Evolutionary conservation across 2,797 vertebrate genomes (phyloP).

Genomic region (Arremon brunneinucha): DNA sequence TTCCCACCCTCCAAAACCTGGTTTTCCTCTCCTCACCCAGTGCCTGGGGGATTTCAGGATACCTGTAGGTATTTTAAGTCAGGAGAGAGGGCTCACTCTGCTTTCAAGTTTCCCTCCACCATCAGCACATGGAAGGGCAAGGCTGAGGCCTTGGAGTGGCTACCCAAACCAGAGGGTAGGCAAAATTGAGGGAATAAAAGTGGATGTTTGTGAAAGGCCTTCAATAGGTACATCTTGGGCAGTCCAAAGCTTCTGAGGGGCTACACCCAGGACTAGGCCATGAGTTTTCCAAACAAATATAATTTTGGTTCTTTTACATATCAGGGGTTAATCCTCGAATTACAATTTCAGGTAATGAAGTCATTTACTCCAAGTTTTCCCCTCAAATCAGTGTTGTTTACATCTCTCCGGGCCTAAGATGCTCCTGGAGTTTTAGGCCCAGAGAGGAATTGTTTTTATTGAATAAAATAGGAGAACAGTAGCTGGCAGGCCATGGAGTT

Average conservation of each 20-base stretch:
- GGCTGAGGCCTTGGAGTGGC: no score
- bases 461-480: not conserved
- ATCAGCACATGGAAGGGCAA: fast-evolving
- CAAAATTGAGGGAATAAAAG: not conserved
- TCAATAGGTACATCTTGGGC: not conserved
- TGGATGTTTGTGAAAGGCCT: not conserved
- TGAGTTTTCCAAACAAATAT: not conserved
- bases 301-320: not conserved
- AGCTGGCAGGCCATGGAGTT: not conserved
- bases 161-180: not conserved
- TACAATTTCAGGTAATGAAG: not conserved
- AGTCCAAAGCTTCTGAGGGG: not conserved
- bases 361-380: not conserved
- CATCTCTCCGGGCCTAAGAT: not conserved
- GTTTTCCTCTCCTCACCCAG: not conserved
- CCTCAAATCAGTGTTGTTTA: not conserved
- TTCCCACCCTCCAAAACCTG: fast-evolving
- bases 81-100: not conserved
- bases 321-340: not conserved
- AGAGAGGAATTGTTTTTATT: no score
- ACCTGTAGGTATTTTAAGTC: not conserved
- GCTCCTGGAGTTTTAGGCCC: not conserved
- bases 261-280: no score
- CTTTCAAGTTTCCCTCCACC: not conserved
- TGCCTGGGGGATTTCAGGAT: not conserved